Conservation (phyloP, 2,888 invertebrate species). For the Serripes groenlandicus region DNA sequence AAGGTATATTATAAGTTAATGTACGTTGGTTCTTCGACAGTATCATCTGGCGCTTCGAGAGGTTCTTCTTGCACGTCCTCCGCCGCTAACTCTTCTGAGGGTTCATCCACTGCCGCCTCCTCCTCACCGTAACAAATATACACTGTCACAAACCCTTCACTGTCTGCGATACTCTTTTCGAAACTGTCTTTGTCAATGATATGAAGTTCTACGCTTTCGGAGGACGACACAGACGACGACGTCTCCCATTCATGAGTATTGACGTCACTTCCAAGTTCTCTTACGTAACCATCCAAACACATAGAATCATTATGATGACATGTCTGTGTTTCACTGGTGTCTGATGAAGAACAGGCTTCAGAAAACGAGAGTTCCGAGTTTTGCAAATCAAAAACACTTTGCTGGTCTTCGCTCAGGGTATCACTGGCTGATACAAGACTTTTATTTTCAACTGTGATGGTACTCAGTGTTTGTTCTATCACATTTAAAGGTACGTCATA, state of each 20-base stretch:
- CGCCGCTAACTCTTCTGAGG: neutral
- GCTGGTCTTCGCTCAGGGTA: neutral
- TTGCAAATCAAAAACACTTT: neutral
- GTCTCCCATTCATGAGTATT: neutral
- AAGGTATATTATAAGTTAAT: too few species aligned
- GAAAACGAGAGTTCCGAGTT: neutral
- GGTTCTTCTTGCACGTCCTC: neutral
- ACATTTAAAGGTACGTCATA: neutral
- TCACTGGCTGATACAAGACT: neutral
- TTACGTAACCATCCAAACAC: neutral
- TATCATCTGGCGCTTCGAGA: neutral
- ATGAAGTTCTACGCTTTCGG: neutral
- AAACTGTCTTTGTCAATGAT: neutral
- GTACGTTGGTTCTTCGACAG: neutral
- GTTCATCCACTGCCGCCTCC: neutral
- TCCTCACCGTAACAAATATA: neutral
- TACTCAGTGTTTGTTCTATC: neutral
- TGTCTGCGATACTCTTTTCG: neutral
- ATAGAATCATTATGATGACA: neutral
- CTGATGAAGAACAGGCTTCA: neutral
- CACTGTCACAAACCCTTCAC: neutral
- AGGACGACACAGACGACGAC: neutral
- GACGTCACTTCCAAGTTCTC: constrained; percentile 5
- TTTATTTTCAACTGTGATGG: constrained; percentile 18
- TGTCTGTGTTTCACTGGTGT: neutral